phyloP scores from a whole-genome alignment of 2,888 invertebrate genomes.

The Synanthedon tipuliformis region DNA sequence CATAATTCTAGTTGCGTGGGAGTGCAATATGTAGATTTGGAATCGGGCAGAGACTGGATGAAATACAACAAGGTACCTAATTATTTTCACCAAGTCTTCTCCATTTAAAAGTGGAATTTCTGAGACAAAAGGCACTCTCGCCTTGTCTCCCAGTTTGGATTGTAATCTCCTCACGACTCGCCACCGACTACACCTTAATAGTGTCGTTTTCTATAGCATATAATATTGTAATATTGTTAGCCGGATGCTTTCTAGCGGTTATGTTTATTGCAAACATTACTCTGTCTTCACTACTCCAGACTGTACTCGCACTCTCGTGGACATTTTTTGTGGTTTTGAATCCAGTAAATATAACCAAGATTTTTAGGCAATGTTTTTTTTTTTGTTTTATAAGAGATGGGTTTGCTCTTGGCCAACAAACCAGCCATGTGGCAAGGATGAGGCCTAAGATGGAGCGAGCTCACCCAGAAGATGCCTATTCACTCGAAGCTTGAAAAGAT shows the following conservation, averaged over 20 bases:
- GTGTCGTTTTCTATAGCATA: not conserved
- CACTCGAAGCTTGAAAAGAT: too few species aligned
- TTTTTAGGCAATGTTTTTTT: too few species aligned
- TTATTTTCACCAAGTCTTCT: not conserved
- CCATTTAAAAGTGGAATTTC: conserved; percentile 10
- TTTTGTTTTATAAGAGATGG: too few species aligned
- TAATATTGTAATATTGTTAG: not conserved
- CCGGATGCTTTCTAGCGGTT: not conserved
- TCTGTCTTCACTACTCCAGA: too few species aligned
- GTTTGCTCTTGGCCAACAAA: too few species aligned
- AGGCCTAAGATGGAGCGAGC: too few species aligned
- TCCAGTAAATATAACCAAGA: too few species aligned
- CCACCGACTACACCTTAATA: conserved; percentile 1
- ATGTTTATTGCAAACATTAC: not conserved
- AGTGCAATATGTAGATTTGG: not conserved
- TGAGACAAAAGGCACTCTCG: conserved; percentile 10
- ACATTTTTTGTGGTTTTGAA: too few species aligned
- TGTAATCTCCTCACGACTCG: conserved; percentile 24
- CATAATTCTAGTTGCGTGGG: not conserved
- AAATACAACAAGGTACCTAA: not conserved
- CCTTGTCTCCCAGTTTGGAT: conserved; percentile 10
- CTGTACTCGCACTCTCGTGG: too few species aligned
- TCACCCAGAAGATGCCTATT: too few species aligned
- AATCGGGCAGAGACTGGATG: not conserved
- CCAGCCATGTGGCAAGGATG: too few species aligned